Evolutionary conservation across 2,797 vertebrate genomes (phyloP).

Genomic region (Gymnothorax javanicus): DNA sequence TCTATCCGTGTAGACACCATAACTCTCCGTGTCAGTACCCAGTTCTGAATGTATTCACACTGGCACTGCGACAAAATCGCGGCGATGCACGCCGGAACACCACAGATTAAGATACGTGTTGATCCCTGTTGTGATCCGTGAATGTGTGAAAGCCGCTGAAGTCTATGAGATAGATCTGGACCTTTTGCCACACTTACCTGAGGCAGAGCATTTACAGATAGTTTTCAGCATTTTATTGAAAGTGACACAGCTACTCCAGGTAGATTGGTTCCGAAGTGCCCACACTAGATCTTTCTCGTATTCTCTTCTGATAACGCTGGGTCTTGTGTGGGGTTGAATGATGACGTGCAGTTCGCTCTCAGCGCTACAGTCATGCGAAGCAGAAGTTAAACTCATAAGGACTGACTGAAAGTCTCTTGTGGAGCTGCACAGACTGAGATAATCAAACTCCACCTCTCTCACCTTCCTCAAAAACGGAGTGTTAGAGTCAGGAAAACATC

Average conservation of each 20-base stretch:
- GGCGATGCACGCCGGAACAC: too few species aligned
- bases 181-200: not conserved
- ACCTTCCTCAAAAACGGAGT: not conserved
- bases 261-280: not conserved
- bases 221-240: not conserved
- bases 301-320: not conserved
- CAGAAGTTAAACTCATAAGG: not conserved
- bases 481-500: not conserved
- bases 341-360: not conserved
- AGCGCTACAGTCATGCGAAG: not conserved
- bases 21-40: too few species aligned
- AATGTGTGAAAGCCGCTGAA: too few species aligned
- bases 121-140: too few species aligned
- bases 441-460: not conserved
- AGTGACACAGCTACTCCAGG: not conserved
- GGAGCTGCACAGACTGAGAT: not conserved
- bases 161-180: not conserved
- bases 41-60: too few species aligned
- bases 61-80: too few species aligned
- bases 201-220: not conserved
- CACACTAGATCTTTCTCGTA: not conserved
- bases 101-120: too few species aligned
- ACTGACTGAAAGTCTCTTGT: not conserved
- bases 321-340: not conserved
- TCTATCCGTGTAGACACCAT: too few species aligned